Base-by-base conservation (phyloP, 2,888 invertebrate genomes). In the Dusona sp. region DNA sequence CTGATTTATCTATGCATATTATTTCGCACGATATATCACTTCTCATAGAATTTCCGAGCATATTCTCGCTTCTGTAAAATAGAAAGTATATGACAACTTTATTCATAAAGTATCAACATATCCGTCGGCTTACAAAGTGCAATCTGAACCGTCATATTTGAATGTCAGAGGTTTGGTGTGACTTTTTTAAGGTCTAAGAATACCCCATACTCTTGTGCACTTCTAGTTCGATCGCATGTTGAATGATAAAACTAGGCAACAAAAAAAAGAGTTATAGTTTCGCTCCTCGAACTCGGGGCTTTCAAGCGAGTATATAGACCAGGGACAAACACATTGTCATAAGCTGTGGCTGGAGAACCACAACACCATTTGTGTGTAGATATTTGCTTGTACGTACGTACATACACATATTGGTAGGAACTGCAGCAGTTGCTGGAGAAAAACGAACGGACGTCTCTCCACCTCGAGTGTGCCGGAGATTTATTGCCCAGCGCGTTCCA, bases 401-500 rank as follows among this genome's bases (percentile, higher is more conserved):
- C 51, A 65, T 36, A 33, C 42, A 42, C 11, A 42, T 42, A 72
- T 68, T 79, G 45, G 36, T 36, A 67, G 75, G 74, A 79, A 83
- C 74, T 57, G 83, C 70, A 75, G 83, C 78, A 79, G 70, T 45
- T 73, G 72, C 64, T 25, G 75, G 73, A 77, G 85, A 79, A 84
- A 81, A 86, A 82, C 83, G 83, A 84, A 90, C 87, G 85, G 85
- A 90, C 90, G 89, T 91, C 90, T 91, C 90, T 91, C 89, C 91
- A 91, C 90, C 90, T 90, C 88, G 91, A 93, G 93, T 92, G 93
- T 92, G 92, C 90, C 90, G 87, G 90, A 93, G 93, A 93, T 93
- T 93, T 92, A 93, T 93, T 90, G 88, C 89, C 86, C 79, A 68
- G 51, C 74, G 51, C n/a, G 67, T 79, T n/a, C 57, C 33, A 48